Conservation (phyloP, 23 tunicate species). For the Diplosoma virens region DNA sequence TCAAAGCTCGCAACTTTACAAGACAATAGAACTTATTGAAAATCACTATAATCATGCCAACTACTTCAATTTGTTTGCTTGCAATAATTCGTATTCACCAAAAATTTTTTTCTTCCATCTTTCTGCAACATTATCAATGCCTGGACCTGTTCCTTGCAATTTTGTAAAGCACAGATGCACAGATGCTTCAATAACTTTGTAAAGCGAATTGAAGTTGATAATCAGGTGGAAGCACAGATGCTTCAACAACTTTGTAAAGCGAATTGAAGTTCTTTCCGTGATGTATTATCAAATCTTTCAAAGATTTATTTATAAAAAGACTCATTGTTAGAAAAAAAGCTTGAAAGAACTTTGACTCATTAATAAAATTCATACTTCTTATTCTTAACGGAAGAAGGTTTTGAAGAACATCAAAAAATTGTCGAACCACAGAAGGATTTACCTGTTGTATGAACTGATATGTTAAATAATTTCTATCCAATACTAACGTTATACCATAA, state of each 20-base stretch:
- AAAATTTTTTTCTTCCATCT: no score
- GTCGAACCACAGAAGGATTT: slow-evolving; percentile 64
- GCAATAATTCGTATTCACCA: no score
- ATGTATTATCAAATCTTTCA: slow-evolving; percentile 45
- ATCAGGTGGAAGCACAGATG: slow-evolving; percentile 22
- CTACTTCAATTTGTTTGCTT: no score
- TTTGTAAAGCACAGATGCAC: no score
- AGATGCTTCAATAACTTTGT: no score
- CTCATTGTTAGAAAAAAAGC: slow-evolving; percentile 48
- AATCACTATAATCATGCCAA: no score
- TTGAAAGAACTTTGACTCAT: slow-evolving; percentile 69
- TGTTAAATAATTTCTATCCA: slow-evolving; percentile 41
- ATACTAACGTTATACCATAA: slow-evolving; percentile 73
- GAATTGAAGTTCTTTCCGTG: slow-evolving; percentile 41
- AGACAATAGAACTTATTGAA: no score
- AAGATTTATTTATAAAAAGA: slow-evolving; percentile 72
- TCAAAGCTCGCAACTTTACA: no score
- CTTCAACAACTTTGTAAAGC: slow-evolving; percentile 45
- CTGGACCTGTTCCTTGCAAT: no score
- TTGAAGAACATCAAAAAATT: slow-evolving; percentile 50
- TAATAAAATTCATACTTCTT: slow-evolving; percentile 58
- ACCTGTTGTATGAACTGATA: slow-evolving; percentile 51
- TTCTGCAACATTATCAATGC: no score
- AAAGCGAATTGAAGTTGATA: no score
- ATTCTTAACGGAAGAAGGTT: slow-evolving; percentile 74